phyloP scores from a whole-genome alignment of 92 coral and sea anemone species.

The Actinernus sp. region DNA sequence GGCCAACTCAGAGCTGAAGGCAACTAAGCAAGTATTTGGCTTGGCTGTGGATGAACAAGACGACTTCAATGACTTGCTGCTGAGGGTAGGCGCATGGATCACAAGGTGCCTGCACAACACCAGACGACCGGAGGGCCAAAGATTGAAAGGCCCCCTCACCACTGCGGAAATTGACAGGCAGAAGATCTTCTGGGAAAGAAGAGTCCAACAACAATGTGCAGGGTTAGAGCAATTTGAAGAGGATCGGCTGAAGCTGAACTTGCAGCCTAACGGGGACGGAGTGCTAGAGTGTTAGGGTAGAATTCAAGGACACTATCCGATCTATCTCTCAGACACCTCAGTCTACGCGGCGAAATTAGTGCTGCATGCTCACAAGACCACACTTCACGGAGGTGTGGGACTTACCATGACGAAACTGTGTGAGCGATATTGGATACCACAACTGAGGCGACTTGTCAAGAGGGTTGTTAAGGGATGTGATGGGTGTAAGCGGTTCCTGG shows the following conservation, averaged over 20 bases:
- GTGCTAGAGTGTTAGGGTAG: conserved; percentile 54
- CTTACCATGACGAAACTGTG: too few species aligned
- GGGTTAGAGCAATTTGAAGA: conserved; percentile 35
- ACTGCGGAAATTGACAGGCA: conserved; percentile 48
- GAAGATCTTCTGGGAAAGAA: conserved; percentile 27
- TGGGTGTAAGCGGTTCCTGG: conserved; percentile 42
- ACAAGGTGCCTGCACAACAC: conserved; percentile 21
- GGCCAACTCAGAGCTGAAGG: conserved; percentile 5
- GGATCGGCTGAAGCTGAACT: conserved; percentile 38
- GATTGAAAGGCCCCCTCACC: conserved; percentile 44
- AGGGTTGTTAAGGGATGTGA: conserved; percentile 18
- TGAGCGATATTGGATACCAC: conserved; percentile 29
- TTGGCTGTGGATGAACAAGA: background rate
- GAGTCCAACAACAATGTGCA: conserved; percentile 24
- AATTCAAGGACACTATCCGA: conserved; percentile 38
- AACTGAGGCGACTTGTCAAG: conserved; percentile 19
- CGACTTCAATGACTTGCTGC: conserved; percentile 2
- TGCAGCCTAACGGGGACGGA: conserved; percentile 45
- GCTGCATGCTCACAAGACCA: conserved; percentile 28
- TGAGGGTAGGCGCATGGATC: conserved; percentile 13
- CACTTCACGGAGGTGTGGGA: conserved; percentile 49
- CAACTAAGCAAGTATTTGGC: conserved; percentile 1
- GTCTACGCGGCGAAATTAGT: conserved; percentile 26
- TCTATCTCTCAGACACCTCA: conserved; percentile 41
- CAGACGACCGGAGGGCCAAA: background rate